phyloP scores from a whole-genome alignment of 30 jellyfish, hydroid and myxozoan genomes.

The Pseudorhiza aurosa region DNA sequence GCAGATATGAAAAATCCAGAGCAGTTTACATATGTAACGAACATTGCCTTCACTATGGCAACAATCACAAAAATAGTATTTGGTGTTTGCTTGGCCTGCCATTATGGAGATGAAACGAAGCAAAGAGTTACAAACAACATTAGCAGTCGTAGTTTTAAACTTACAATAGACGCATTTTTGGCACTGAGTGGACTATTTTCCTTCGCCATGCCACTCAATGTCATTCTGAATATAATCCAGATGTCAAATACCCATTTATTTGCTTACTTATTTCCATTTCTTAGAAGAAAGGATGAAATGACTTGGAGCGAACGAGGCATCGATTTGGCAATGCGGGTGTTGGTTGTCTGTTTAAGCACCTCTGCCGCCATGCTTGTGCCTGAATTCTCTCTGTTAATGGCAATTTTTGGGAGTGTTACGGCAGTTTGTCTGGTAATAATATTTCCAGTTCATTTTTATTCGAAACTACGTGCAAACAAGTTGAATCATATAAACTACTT shows the following conservation, averaged over 20 bases:
- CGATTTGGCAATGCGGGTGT: constrained; percentile 67
- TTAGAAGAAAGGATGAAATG: constrained; percentile 40
- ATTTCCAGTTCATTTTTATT: constrained; percentile 62
- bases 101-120: constrained; percentile 64
- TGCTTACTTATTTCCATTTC: constrained; percentile 55
- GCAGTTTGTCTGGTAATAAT: constrained; percentile 67
- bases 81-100: constrained; percentile 75
- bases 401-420: constrained; percentile 85
- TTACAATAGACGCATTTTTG: constrained; percentile 50
- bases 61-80: constrained; percentile 75
- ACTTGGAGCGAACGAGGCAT: constrained; percentile 73
- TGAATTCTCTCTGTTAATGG: constrained; percentile 86
- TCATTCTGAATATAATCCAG: constrained; percentile 71
- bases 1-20: constrained; percentile 72
- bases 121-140: constrained; percentile 77
- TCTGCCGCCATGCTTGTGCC: constrained; percentile 73
- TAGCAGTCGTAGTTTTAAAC: constrained; percentile 14
- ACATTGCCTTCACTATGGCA: constrained; percentile 70
- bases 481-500: background rate
- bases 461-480: constrained; percentile 17
- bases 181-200: constrained; percentile 81
- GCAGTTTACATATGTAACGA: constrained; percentile 66
- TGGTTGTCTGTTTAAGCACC: constrained; percentile 53
- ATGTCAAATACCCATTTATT: constrained; percentile 48
- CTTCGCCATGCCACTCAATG: constrained; percentile 82